Percentiles rank a stretch among this genome's conserved stretches.
Conservation (phyloP, 35 echinoderm and acorn worm species). For the Amphiura filiformis region DNA sequence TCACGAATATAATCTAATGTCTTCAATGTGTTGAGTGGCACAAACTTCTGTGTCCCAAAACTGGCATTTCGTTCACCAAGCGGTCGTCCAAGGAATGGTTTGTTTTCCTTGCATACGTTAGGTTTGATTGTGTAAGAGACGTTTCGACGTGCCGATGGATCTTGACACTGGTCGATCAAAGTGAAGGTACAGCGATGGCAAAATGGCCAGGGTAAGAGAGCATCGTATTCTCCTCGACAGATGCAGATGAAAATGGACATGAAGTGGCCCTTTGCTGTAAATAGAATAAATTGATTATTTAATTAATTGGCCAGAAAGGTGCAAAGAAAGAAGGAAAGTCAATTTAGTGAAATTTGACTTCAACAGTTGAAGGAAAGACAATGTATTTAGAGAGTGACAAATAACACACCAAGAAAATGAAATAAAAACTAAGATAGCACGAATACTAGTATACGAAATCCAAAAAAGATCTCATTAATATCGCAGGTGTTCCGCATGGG, state of each 20-base stretch:
- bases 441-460: too few species aligned
- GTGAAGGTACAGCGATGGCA: conserved; percentile 88
- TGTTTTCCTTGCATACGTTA: conserved; percentile 96
- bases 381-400: too few species aligned
- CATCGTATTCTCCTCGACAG: conserved; percentile 87
- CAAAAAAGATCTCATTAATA: too few species aligned
- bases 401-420: too few species aligned
- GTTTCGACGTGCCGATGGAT: conserved; percentile 90
- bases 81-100: conserved; percentile 84
- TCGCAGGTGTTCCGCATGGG: neutral
- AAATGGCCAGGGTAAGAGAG: conserved; percentile 92
- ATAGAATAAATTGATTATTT: neutral
- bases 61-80: conserved; percentile 91
- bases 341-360: too few species aligned
- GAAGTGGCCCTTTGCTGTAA: conserved; percentile 87
- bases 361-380: too few species aligned
- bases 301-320: too few species aligned
- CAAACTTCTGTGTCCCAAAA: conserved; percentile 98
- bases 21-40: conserved; percentile 84
- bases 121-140: conserved; percentile 98
- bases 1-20: conserved; percentile 95
- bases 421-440: too few species aligned
- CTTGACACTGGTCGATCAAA: conserved; percentile 96
- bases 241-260: conserved; percentile 97
- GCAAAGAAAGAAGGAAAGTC: too few species aligned